These are phyloP conservation scores for Apamea crenata DNA, from an alignment of 2,888 invertebrate genomes.

Conservation along the genomic window DNA sequence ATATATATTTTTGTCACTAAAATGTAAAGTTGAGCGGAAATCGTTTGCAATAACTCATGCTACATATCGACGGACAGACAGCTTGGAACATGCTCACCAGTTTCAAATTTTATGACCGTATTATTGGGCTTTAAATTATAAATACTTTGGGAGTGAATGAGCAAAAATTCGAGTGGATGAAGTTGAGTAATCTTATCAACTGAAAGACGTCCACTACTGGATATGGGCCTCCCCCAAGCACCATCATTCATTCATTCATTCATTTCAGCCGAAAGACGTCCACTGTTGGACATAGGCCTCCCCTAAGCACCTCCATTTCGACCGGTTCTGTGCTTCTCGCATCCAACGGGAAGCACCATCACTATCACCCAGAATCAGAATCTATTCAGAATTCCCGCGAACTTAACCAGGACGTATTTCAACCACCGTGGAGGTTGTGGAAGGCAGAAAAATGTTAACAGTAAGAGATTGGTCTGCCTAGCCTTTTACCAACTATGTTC, in stretches of 20 bases:
- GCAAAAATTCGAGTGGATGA: background rate
- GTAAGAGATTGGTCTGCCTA: no score
- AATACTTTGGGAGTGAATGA: background rate
- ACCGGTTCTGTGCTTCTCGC: no score
- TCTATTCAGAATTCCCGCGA: background rate
- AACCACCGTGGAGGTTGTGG: background rate
- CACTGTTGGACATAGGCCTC: background rate
- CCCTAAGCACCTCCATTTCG: no score
- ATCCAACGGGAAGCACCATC: no score
- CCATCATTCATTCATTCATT: background rate
- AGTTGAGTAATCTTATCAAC: background rate
- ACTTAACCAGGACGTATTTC: background rate
- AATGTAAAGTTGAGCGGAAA: slow-evolving; percentile 43
- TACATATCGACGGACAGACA: slow-evolving; percentile 35
- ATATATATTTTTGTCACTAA: slow-evolving; percentile 43
- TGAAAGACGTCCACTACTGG: background rate
- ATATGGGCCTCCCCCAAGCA: no score
- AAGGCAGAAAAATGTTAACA: background rate
- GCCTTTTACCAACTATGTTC: no score
- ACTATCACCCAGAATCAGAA: background rate
- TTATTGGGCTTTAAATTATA: slow-evolving; percentile 2
- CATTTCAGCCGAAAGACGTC: background rate
- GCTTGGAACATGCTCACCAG: slow-evolving; percentile 10
- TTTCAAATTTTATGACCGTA: slow-evolving; percentile 11
- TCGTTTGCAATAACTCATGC: slow-evolving; percentile 44